Evolutionary conservation across 2,888 invertebrate species (phyloP).

Genomic region (Idaea biselata): DNA sequence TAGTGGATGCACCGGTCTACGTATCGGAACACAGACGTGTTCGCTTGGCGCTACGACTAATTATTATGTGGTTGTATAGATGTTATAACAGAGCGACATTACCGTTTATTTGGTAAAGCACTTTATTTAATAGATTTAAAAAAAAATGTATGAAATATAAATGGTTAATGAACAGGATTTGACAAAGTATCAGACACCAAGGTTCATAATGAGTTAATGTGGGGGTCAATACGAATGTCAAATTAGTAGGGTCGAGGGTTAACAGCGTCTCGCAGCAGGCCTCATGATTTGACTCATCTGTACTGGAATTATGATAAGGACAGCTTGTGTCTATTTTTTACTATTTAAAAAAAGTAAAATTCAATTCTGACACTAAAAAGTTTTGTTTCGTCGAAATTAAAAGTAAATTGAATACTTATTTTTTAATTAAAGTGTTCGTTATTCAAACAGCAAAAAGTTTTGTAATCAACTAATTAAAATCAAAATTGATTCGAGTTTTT

Average conservation of each 20-base stretch:
- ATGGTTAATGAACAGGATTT: constrained; percentile 17
- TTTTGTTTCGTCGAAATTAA: not conserved
- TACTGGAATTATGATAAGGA: constrained; percentile 19
- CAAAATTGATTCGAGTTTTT: not conserved
- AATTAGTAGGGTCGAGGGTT: constrained; percentile 57
- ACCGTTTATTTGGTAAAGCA: too few species aligned
- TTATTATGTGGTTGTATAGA: too few species aligned
- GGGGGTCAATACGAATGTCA: constrained; percentile 63
- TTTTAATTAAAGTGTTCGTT: not conserved
- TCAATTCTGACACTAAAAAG: not conserved
- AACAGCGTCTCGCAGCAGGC: constrained; percentile 39
- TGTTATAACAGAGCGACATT: too few species aligned
- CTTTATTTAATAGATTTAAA: too few species aligned
- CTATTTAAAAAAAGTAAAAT: constrained; percentile 8
- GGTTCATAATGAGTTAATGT: constrained; percentile 30
- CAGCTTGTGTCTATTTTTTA: constrained; percentile 20
- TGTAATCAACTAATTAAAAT: too few species aligned
- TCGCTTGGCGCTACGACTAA: too few species aligned
- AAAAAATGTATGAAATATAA: too few species aligned
- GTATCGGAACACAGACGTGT: too few species aligned
- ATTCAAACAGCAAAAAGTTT: not conserved
- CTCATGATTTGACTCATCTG: constrained; percentile 36
- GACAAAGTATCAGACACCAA: constrained; percentile 19
- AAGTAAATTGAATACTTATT: too few species aligned
- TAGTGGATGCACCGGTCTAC: too few species aligned